Evolutionary conservation across 2,113 vertebrate genomes (phyloP).

Genomic region (Limnothrissa miodon): DNA sequence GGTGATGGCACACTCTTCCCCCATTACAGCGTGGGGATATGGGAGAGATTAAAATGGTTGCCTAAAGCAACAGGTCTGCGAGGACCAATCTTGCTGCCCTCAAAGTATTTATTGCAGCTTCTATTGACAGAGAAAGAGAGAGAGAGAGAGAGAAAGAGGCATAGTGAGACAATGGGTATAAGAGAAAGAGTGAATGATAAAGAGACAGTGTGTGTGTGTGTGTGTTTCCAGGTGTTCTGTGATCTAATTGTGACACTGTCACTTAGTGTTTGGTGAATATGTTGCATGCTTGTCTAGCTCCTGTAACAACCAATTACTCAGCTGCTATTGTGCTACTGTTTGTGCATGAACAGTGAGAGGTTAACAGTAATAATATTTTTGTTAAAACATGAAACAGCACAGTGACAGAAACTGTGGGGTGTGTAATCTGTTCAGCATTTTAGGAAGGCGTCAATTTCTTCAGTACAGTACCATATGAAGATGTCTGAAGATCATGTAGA

Average conservation of each 20-base stretch:
- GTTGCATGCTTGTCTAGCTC: conserved; percentile 55
- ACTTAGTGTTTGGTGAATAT: conserved; percentile 55
- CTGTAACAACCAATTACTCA: conserved; percentile 58
- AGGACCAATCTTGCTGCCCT: conserved; percentile 47
- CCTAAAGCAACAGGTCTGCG: conserved; percentile 55
- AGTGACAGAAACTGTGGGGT: neutral
- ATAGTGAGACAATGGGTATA: neutral
- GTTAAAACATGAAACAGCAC: neutral
- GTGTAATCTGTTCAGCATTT: neutral
- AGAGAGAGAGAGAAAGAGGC: neutral
- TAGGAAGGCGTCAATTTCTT: conserved; percentile 11
- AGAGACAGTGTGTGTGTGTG: neutral
- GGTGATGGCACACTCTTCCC: conserved; percentile 57
- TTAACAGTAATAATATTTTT: neutral
- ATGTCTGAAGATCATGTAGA: neutral
- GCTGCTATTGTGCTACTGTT: conserved; percentile 47
- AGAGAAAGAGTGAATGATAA: neutral
- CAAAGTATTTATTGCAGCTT: conserved; percentile 38
- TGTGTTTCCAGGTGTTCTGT: conserved; percentile 54
- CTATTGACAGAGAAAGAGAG: neutral
- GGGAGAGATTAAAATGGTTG: conserved; percentile 62
- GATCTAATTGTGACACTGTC: conserved; percentile 56
- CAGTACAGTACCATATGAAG: conserved; percentile 20
- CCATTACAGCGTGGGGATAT: conserved; percentile 51
- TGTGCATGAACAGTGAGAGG: conserved; percentile 3